These are phyloP conservation scores for Drosophila rubida DNA, from an alignment of 2,888 invertebrate species.

Conservation along the genomic window DNA sequence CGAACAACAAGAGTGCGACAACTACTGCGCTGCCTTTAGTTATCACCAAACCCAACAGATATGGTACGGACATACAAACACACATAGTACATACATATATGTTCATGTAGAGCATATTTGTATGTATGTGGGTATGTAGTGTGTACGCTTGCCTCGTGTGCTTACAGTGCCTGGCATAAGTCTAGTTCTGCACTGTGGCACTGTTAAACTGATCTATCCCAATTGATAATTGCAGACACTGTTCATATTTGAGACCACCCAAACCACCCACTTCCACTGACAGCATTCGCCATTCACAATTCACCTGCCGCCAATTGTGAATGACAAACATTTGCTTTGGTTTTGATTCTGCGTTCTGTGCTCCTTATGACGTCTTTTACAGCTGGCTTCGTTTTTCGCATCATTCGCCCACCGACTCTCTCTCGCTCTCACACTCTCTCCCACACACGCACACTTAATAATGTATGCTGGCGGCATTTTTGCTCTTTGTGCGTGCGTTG, in stretches of 20 bases:
- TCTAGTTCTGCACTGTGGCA: background rate
- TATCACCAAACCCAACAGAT: conserved; percentile 55
- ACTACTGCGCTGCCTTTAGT: conserved; percentile 49
- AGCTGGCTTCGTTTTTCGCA: conserved; percentile 46
- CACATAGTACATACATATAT: background rate
- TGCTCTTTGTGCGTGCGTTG: conserved; percentile 53
- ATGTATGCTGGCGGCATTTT: conserved; percentile 1
- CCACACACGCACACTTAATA: conserved; percentile 2
- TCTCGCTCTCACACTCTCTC: conserved; percentile 16
- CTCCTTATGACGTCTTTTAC: conserved; percentile 67
- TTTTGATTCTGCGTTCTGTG: conserved; percentile 28
- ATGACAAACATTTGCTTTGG: conserved; percentile 19
- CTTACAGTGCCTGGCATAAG: conserved; percentile 26
- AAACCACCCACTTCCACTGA: background rate
- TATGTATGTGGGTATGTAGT: conserved; percentile 1
- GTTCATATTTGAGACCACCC: background rate
- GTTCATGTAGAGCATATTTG: background rate
- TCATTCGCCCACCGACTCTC: conserved; percentile 13
- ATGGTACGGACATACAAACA: conserved; percentile 15
- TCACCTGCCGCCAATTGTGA: conserved; percentile 35
- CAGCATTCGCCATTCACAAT: background rate
- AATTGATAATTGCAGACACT: conserved; percentile 12
- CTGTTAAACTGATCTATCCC: conserved; percentile 37
- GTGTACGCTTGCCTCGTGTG: background rate
- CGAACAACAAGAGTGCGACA: conserved; percentile 25